Percentiles rank a stretch among this genome's conserved stretches.
Evolutionary conservation across 2,888 invertebrate genomes (phyloP).

Genomic region (Platerodrilus igneus): DNA sequence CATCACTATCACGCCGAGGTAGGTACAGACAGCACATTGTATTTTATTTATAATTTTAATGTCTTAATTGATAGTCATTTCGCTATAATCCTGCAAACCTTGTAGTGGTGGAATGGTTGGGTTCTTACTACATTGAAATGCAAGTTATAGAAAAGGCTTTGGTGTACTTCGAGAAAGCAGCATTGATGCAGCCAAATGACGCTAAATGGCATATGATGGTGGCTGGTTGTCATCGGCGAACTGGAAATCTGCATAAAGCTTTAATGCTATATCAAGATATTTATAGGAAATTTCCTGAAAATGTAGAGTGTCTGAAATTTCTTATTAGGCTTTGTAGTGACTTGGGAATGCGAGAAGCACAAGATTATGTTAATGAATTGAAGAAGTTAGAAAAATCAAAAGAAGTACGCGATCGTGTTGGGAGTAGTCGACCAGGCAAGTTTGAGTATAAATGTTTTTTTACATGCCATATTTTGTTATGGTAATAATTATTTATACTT

Average conservation of each 20-base stretch:
- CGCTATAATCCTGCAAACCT: conserved; percentile 67
- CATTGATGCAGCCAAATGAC: conserved; percentile 69
- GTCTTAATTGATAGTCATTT: conserved; percentile 55
- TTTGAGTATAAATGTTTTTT: background rate
- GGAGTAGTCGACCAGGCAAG: conserved; percentile 54
- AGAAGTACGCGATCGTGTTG: conserved; percentile 55
- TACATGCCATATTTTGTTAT: conserved; percentile 1
- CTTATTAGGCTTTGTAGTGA: conserved; percentile 85
- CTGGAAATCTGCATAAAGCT: conserved; percentile 59
- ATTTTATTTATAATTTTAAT: background rate
- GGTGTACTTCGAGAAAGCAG: conserved; percentile 75
- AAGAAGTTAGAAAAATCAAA: conserved; percentile 61
- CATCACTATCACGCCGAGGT: conserved; percentile 79
- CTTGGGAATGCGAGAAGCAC: conserved; percentile 84
- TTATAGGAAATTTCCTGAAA: conserved; percentile 88
- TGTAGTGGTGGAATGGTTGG: conserved; percentile 82
- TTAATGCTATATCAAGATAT: conserved; percentile 79
- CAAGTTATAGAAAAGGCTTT: conserved; percentile 86
- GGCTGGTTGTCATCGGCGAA: conserved; percentile 77
- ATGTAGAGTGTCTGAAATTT: conserved; percentile 86
- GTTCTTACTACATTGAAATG: conserved; percentile 82
- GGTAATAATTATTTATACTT: no score
- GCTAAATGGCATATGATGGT: conserved; percentile 83
- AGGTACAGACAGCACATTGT: conserved; percentile 37
- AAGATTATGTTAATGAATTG: conserved; percentile 78